Evolutionary conservation across 2,888 invertebrate genomes (phyloP), one percentile per base, ranked within the genome.

Genomic region (Meghimatium bilineatum): DNA sequence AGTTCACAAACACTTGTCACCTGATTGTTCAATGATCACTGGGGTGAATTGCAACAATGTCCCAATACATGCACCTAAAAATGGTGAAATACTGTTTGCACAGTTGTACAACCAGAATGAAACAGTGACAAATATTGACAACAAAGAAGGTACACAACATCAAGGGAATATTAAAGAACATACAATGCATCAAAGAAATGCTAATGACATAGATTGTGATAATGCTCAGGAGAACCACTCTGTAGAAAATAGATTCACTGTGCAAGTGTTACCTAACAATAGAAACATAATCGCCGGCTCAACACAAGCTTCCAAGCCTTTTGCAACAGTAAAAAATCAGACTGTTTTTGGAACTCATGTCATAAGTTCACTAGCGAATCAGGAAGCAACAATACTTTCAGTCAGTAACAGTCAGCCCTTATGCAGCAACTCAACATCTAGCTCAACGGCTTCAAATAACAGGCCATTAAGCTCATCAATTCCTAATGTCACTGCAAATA

Each of bases 11-110:
- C 20, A 26, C 14, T 69, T 86, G 75, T 63, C 67, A 34, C 80
- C 80, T 14, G 71, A 83, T 23, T 86, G 86, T 49, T 71, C 83
- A n/a, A 66, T 86, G 77, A 78, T 86, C 20, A 85, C 63, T 32
- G 78, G 74, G 1, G 38, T 56, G 0, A 44, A 38, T 34, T 80
- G 85, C 38, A 67, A 71, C 44, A 86, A 86, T 67, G 52, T 82
- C 6, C 60, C 82, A 32, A 72, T 84, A 72, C 29, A 2, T 8
- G 29, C 29, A 10, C 76, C 63, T n/a, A 12, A 6, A 1, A 38
- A 77, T 77, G 76, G 60, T n/a, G 12, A n/a, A 36, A 29, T 12
- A 12, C 56, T 77, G 34, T 77, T 77, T 12, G 63, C 1, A 6
- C 56, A 36, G 14, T 36, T 77, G 2, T 60, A 17, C 32, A 52